A percentile compares a stretch with the other conserved stretches of the same genome.
Evolutionary conservation across 2,888 invertebrate species (phyloP).

Genomic region (Melipona beecheii): DNA sequence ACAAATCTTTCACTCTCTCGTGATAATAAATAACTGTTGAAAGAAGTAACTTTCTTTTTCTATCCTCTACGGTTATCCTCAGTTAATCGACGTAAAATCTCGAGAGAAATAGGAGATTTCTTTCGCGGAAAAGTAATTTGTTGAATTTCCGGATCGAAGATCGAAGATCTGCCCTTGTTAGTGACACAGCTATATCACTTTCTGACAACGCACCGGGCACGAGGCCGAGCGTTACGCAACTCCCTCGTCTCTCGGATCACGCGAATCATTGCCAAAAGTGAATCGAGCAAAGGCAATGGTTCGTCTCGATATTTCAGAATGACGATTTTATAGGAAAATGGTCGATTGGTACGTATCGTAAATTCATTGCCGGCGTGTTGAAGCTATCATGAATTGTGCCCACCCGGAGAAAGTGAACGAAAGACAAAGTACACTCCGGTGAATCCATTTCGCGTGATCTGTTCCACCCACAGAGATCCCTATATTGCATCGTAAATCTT

Average conservation of each 20-base stretch:
- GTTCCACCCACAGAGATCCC: slow-evolving; percentile 20
- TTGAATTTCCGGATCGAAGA: no score
- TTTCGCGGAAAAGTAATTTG: no score
- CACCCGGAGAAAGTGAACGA: slow-evolving; percentile 65
- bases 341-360: slow-evolving; percentile 22
- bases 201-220: no score
- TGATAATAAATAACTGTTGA: no score
- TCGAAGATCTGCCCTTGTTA: no score
- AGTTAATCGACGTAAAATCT: no score
- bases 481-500: slow-evolving; percentile 55
- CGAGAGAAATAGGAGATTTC: no score
- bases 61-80: no score
- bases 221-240: neutral
- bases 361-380: slow-evolving; percentile 60
- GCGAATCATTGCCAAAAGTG: neutral
- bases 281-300: neutral
- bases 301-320: slow-evolving; percentile 3
- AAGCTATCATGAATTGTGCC: slow-evolving; percentile 69
- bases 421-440: slow-evolving; percentile 73
- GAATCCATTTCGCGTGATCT: slow-evolving; percentile 59
- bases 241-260: neutral
- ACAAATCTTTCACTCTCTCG: no score
- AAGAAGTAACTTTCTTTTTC: no score
- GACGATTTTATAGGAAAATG: slow-evolving; percentile 1
- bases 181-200: no score